phyloP scores from a whole-genome alignment of 2,888 invertebrate genomes.

The Tiliacea aurago region DNA sequence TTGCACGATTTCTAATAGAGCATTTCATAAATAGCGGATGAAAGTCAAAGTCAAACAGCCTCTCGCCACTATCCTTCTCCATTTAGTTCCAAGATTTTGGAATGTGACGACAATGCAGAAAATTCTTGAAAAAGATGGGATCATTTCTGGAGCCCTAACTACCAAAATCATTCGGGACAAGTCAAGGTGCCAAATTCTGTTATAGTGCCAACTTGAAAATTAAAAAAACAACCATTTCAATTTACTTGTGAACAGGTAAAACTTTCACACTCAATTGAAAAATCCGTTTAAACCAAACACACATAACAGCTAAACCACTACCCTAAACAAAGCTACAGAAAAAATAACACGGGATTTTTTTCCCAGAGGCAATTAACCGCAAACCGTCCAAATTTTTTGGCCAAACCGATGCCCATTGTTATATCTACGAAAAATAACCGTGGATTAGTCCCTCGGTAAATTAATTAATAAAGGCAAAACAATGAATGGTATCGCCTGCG shows the following conservation, averaged over 20 bases:
- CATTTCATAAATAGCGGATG: background rate
- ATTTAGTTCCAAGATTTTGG: background rate
- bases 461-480: conserved; percentile 76
- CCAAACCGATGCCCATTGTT: conserved; percentile 64
- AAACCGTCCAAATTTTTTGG: conserved; percentile 55
- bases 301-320: conserved; percentile 11
- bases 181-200: background rate
- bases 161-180: background rate
- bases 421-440: conserved; percentile 67
- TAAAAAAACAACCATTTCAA: background rate
- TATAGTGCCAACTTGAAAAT: background rate
- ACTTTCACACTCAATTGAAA: background rate
- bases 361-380: conserved; percentile 60
- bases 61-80: background rate
- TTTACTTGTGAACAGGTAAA: background rate
- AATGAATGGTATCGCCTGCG: conserved; percentile 70
- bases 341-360: conserved; percentile 33
- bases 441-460: conserved; percentile 73
- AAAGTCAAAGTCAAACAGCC: too few species aligned
- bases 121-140: background rate
- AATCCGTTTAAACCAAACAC: conserved; percentile 5
- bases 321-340: conserved; percentile 24
- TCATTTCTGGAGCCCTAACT: background rate
- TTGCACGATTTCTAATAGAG: background rate
- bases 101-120: background rate